These are phyloP conservation scores for Amphimallon solstitiale DNA, from an alignment of 2,888 invertebrate genomes.

Conservation along the genomic window DNA sequence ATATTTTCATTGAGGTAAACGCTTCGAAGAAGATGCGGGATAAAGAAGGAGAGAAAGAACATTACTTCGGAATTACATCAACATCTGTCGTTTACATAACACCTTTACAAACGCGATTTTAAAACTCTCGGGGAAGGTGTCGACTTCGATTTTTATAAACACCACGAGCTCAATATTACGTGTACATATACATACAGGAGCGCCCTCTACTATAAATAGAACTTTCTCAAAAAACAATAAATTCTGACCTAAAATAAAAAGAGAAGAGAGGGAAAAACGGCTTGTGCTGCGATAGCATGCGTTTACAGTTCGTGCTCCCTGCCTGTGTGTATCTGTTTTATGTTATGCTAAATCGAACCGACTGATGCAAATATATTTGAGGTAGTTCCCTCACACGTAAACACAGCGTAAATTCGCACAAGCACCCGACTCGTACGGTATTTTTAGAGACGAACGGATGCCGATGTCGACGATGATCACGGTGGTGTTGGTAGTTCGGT, in stretches of 20 bases:
- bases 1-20: slow-evolving; percentile 1
- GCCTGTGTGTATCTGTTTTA: slow-evolving; percentile 22
- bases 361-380: slow-evolving; percentile 32
- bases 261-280: slow-evolving; percentile 3
- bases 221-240: slow-evolving; percentile 32
- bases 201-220: slow-evolving; percentile 21
- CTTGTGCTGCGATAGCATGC: neutral
- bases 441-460: slow-evolving; percentile 26
- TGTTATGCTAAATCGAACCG: slow-evolving; percentile 29
- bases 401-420: slow-evolving; percentile 30
- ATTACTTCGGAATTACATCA: slow-evolving; percentile 19
- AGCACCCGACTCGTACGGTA: slow-evolving; percentile 13
- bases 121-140: slow-evolving; percentile 21
- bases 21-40: neutral
- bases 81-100: slow-evolving; percentile 28
- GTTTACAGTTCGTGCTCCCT: neutral
- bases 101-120: slow-evolving; percentile 13
- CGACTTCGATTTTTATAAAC: slow-evolving; percentile 29
- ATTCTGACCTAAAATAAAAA: slow-evolving; percentile 26
- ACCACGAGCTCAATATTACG: slow-evolving; percentile 5
- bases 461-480: neutral
- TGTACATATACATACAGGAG: neutral
- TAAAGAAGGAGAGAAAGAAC: slow-evolving; percentile 9
- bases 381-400: slow-evolving; percentile 31
- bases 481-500: neutral